A percentile compares a stretch with the other conserved stretches of the same genome.
phyloP scores from a whole-genome alignment of 2,888 invertebrate genomes.

The Peribatodes rhomboidaria region DNA sequence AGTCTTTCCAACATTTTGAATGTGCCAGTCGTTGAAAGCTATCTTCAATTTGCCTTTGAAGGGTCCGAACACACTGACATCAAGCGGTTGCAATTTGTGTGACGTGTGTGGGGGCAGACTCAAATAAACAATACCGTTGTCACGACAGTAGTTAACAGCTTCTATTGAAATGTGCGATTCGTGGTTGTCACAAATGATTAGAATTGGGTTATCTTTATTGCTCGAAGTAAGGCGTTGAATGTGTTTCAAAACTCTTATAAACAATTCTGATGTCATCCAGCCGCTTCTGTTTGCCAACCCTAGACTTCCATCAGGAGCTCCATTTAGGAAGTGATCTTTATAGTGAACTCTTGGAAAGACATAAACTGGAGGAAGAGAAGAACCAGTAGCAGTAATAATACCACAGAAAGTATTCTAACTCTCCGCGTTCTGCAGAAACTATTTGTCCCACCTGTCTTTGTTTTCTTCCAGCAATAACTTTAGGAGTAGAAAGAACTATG shows the following conservation, averaged over 20 bases:
- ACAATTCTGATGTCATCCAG: constrained; percentile 41
- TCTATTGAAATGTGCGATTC: constrained; percentile 11
- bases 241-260: constrained; percentile 44
- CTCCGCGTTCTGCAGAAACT: constrained; percentile 44
- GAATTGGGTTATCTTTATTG: constrained; percentile 40
- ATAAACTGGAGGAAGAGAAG: constrained; percentile 36
- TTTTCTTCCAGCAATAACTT: constrained; percentile 41
- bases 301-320: constrained; percentile 27
- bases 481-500: constrained; percentile 34
- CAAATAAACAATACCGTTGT: constrained; percentile 46
- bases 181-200: constrained; percentile 46
- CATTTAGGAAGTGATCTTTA: constrained; percentile 10
- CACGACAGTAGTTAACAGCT: constrained; percentile 41
- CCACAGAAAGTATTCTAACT: constrained; percentile 40
- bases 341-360: constrained; percentile 40
- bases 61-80: constrained; percentile 39
- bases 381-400: constrained; percentile 2
- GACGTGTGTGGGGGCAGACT: constrained; percentile 45
- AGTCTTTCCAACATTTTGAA: constrained; percentile 44
- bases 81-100: constrained; percentile 45
- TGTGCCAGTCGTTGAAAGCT: constrained; percentile 47
- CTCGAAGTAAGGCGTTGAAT: constrained; percentile 39
- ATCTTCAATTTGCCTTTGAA: constrained; percentile 39
- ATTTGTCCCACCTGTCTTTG: constrained; percentile 44
- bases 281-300: constrained; percentile 43